These are phyloP conservation scores for Osedax frankpressi DNA, from an alignment of 2,888 invertebrate species.

Conservation along the genomic window DNA sequence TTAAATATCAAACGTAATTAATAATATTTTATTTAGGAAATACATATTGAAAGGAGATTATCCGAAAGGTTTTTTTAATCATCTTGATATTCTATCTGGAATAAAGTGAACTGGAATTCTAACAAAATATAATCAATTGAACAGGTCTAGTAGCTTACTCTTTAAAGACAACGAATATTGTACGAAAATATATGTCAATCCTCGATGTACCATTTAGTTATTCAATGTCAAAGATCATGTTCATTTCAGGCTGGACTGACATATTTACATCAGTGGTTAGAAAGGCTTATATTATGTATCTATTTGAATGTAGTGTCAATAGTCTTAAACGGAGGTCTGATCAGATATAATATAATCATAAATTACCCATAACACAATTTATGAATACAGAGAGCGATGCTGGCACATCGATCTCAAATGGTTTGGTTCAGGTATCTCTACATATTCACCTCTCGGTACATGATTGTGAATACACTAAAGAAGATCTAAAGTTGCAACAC, in stretches of 20 bases:
- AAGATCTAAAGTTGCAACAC: neutral
- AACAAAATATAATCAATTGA: too few species aligned
- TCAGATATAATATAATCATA: too few species aligned
- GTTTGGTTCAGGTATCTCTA: conserved; percentile 86
- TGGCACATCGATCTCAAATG: conserved; percentile 74
- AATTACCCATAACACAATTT: neutral
- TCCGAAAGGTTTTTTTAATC: conserved; percentile 6
- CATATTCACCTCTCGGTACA: conserved; percentile 74
- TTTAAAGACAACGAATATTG: conserved; percentile 68
- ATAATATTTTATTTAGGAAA: conserved; percentile 13
- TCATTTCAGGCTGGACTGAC: conserved; percentile 32
- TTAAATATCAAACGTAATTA: too few species aligned
- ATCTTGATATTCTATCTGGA: too few species aligned
- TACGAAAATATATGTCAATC: conserved; percentile 68
- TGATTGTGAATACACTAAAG: conserved; percentile 69
- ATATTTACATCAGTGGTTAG: conserved; percentile 29
- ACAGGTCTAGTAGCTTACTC: conserved; percentile 54
- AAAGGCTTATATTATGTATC: too few species aligned
- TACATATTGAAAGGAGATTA: conserved; percentile 5
- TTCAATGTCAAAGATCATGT: conserved; percentile 31
- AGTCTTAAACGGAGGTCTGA: too few species aligned
- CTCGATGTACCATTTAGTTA: conserved; percentile 63
- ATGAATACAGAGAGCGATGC: conserved; percentile 61
- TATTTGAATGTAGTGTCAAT: too few species aligned
- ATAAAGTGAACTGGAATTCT: too few species aligned